Base-by-base conservation (phyloP, 2,797 vertebrate species). In the Epinephelus malabaricus region DNA sequence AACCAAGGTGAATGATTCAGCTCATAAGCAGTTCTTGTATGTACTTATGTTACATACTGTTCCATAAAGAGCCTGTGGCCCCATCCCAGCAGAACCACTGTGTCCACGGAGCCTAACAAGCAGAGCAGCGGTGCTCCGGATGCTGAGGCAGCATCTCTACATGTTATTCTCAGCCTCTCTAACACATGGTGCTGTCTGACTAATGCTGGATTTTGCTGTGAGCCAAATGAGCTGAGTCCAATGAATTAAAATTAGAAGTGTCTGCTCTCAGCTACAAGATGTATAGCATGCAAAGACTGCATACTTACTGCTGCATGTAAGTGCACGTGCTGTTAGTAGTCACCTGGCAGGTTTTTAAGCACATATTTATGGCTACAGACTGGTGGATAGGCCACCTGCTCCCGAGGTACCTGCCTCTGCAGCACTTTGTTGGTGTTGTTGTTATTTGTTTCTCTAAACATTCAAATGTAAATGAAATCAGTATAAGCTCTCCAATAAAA, bases 151-250 rank as follows among this genome's bases (percentile, higher is more conserved):
- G 86, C 86, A 83, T 43, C 59, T 74, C 0, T 6, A 0, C 5
- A 3, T 69, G 73, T 78, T 85, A 72, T 62, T 82, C 69, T 82
- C 34, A 56, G 73, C 72, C 25, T 11, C 68, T 19, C 45, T 53
- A n/a, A 78, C 82, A 73, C 79, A 79, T 59, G 67, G 13, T 2
- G 17, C 81, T 66, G 76, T 82, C 79, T 78, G 69, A 78, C 65
- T 82, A 74, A 82, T 67, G 78, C 47, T 55, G 66, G 51, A 61
- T 69, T 82, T 84, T 73, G 74, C 85, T 79, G 58, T 18, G 76
- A 78, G 76, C 59, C 70, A 65, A 85, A 78, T 77, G 74, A 88
- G 83, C 83, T 85, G 85, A 90, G 80, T 84, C 78, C 83, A 85
- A 85, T 82, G 60, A 88, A 83, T 78, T 87, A 71, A 84, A 92